Evolutionary conservation across 2,113 vertebrate species (phyloP).

Genomic region (Paramisgurnus dabryanus): DNA sequence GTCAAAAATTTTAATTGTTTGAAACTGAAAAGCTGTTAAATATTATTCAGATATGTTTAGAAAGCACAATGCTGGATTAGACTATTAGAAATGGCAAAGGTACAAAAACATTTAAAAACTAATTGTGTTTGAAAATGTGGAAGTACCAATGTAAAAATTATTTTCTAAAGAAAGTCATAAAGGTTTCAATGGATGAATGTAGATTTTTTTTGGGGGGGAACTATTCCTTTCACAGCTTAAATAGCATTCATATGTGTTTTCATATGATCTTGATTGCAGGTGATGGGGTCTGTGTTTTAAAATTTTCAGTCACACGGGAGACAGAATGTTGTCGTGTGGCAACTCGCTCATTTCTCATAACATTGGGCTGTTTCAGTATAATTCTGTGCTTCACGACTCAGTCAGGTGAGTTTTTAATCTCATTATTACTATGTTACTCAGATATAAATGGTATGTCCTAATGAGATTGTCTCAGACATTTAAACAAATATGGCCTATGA

Average conservation of each 20-base stretch:
- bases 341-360: conserved; percentile 77
- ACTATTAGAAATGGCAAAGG: no score
- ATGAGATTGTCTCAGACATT: no score
- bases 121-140: no score
- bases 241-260: background rate
- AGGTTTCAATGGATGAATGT: background rate
- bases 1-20: no score
- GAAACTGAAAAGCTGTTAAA: no score
- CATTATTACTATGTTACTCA: background rate
- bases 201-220: background rate
- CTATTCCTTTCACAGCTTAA: background rate
- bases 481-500: no score
- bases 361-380: conserved; percentile 66
- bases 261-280: conserved; percentile 58
- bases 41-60: no score
- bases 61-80: no score
- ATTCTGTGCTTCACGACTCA: conserved; percentile 75
- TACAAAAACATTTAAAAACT: no score
- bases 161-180: no score
- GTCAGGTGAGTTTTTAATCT: conserved; percentile 66
- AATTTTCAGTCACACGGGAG: conserved; percentile 70
- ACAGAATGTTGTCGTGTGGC: conserved; percentile 76
- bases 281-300: conserved; percentile 73
- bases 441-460: no score
- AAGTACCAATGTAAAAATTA: no score